Conservation (phyloP, 2,797 vertebrate genomes). For the Margarornis squamiger region DNA sequence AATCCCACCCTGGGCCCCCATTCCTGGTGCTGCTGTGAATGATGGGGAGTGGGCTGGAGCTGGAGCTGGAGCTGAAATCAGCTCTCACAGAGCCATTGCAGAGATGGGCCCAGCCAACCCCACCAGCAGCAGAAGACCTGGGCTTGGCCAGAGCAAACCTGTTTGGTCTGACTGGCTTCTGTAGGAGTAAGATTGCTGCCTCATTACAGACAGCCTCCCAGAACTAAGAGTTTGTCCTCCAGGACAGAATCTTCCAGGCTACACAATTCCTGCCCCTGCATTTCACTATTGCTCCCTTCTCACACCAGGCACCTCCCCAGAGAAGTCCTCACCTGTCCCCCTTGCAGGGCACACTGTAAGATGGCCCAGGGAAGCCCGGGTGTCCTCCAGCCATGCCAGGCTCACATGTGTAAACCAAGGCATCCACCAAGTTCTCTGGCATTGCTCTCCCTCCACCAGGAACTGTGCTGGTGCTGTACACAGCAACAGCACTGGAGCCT, state of each 20-base stretch:
- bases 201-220: neutral
- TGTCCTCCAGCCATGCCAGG: conserved; percentile 43
- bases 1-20: neutral
- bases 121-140: neutral
- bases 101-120: neutral
- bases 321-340: neutral
- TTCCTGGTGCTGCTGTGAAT: neutral
- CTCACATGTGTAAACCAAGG: conserved; percentile 74
- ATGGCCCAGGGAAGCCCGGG: neutral
- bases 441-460: conserved; percentile 64
- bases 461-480: conserved; percentile 76
- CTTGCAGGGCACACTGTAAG: neutral
- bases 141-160: neutral
- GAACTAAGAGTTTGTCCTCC: neutral
- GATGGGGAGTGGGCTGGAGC: neutral
- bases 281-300: neutral
- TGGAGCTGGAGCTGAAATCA: neutral
- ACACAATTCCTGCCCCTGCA: neutral
- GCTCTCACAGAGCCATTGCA: neutral
- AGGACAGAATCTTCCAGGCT: neutral
- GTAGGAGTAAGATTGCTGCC: neutral
- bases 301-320: neutral
- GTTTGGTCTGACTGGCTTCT: neutral
- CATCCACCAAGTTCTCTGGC: conserved; percentile 78
- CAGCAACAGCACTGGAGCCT: conserved; percentile 63